These are phyloP conservation scores for Aleiodes testaceus DNA, from an alignment of 2,888 invertebrate species.

Conservation along the genomic window DNA sequence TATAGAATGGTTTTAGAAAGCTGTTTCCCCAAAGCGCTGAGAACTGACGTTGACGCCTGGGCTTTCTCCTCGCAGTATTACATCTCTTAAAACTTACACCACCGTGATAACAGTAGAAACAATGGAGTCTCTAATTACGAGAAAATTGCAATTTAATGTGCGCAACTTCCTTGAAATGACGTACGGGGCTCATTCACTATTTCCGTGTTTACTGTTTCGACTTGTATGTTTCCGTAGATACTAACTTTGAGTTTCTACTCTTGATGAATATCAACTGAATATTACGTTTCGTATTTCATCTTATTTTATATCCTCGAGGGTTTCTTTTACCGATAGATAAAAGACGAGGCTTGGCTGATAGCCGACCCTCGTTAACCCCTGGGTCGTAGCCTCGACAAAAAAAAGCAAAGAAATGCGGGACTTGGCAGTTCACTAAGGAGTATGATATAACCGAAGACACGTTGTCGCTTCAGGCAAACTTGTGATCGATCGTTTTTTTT, in stretches of 20 bases:
- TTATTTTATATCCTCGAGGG: slow-evolving; percentile 2
- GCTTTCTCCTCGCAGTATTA: slow-evolving; percentile 1
- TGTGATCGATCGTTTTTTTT: slow-evolving; percentile 46
- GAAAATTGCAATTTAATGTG: slow-evolving; percentile 49
- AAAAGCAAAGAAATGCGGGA: slow-evolving; percentile 24
- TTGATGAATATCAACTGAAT: slow-evolving; percentile 21
- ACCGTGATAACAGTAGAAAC: slow-evolving; percentile 41
- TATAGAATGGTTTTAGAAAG: slow-evolving; percentile 19
- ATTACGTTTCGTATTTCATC: slow-evolving; percentile 10
- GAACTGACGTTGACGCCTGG: slow-evolving; percentile 1
- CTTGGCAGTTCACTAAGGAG: slow-evolving; percentile 26
- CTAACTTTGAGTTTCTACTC: slow-evolving; percentile 11
- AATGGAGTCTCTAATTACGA: slow-evolving; percentile 50
- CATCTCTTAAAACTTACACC: slow-evolving; percentile 31
- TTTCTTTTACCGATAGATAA: background rate
- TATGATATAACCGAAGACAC: slow-evolving; percentile 45
- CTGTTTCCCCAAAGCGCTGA: slow-evolving; percentile 36
- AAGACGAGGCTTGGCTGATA: slow-evolving; percentile 23
- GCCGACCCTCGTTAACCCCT: slow-evolving; percentile 46
- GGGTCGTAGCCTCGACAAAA: slow-evolving; percentile 25
- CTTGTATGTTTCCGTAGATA: background rate
- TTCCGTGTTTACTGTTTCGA: slow-evolving; percentile 19
- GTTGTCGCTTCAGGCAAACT: slow-evolving; percentile 46
- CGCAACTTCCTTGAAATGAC: slow-evolving; percentile 31
- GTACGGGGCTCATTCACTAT: slow-evolving; percentile 22